phyloP scores from a whole-genome alignment of 2,797 vertebrate genomes.

The Falco columbarius region DNA sequence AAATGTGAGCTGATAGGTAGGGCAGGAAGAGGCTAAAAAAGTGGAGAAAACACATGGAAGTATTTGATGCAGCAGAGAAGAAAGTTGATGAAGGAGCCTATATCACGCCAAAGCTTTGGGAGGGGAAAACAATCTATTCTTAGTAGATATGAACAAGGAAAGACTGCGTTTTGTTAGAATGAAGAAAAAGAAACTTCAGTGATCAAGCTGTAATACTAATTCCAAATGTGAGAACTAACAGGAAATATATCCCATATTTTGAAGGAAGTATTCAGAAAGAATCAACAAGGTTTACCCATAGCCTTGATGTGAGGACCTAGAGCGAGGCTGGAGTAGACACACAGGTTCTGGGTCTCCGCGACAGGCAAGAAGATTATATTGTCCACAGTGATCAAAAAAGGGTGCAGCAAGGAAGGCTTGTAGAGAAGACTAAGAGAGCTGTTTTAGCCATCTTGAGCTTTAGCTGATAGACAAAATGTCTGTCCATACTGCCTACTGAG shows the following conservation, averaged over 20 bases:
- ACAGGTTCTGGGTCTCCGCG: neutral
- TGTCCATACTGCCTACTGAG: neutral
- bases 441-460: constrained; percentile 66
- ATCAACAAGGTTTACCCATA: constrained; percentile 50
- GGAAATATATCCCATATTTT: neutral
- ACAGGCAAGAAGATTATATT: constrained; percentile 42
- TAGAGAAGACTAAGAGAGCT: constrained; percentile 28
- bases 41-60: neutral
- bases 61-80: neutral
- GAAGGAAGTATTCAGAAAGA: constrained; percentile 22
- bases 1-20: neutral
- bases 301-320: constrained; percentile 27
- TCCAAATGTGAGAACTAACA: neutral
- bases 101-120: neutral
- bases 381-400: constrained; percentile 30
- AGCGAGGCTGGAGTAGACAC: constrained; percentile 24
- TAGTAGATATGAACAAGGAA: neutral
- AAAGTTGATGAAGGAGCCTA: neutral
- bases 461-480: constrained; percentile 17
- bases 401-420: constrained; percentile 36
- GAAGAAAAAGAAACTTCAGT: neutral
- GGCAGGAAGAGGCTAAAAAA: neutral
- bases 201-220: neutral
- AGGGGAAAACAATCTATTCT: neutral
- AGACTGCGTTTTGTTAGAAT: neutral